Percentiles rank a stretch among this genome's conserved stretches.
Evolutionary conservation across 2,113 vertebrate species (phyloP).

Genomic region (Serilophus lunatus): DNA sequence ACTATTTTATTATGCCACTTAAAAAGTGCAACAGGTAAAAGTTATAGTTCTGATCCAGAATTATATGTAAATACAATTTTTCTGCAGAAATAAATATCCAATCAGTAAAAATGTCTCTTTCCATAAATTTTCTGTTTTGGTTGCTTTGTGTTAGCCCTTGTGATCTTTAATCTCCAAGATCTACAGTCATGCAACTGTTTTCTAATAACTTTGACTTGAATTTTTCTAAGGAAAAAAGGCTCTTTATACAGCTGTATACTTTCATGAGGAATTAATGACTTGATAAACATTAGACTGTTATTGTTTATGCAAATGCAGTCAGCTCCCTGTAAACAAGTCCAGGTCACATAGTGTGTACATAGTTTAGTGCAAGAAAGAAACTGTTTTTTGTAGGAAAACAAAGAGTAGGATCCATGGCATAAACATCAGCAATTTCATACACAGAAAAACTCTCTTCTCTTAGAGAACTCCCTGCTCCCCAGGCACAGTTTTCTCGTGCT

Average conservation of each 20-base stretch:
- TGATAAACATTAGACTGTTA: slow-evolving; percentile 38
- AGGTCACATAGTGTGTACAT: not conserved
- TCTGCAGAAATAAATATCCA: not conserved
- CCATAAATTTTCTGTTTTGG: not conserved
- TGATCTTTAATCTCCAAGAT: slow-evolving; percentile 1
- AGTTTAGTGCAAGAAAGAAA: slow-evolving; percentile 1
- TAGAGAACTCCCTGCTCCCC: not conserved
- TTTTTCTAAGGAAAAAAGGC: not conserved
- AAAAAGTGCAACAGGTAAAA: not conserved
- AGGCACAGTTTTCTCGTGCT: not conserved
- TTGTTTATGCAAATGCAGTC: slow-evolving; percentile 52
- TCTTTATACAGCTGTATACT: slow-evolving; percentile 10
- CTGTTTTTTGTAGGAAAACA: not conserved
- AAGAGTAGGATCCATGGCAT: not conserved
- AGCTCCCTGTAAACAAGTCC: slow-evolving; percentile 5
- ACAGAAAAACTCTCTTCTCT: not conserved
- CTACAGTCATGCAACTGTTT: slow-evolving; percentile 10
- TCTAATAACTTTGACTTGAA: slow-evolving; percentile 1
- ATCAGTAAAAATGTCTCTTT: not conserved
- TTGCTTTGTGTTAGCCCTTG: not conserved
- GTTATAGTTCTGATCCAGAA: not conserved
- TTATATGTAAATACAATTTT: not conserved
- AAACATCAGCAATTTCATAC: not conserved
- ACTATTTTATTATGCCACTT: not conserved
- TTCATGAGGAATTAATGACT: slow-evolving; percentile 54